phyloP scores from a whole-genome alignment of 2,113 vertebrate species.

The Mystacornis crossleyi region DNA sequence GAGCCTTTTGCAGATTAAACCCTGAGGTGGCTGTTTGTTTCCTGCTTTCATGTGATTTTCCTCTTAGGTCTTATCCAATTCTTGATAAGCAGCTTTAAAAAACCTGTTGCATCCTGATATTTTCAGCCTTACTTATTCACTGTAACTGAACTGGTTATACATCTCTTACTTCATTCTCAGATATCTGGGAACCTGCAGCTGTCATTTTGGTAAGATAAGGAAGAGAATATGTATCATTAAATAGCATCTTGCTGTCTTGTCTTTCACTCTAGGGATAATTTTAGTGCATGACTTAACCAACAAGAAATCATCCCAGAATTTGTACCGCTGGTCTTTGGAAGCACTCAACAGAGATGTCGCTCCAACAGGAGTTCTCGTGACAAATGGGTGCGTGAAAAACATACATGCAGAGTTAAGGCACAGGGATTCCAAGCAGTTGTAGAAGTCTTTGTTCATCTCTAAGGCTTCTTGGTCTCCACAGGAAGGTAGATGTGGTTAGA shows the following conservation, averaged over 20 bases:
- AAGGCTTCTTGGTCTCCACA: not conserved
- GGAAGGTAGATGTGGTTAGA: not conserved
- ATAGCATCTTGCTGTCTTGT: not conserved
- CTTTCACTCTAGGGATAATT: slow-evolving; percentile 86
- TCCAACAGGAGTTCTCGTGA: slow-evolving; percentile 93
- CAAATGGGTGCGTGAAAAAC: slow-evolving; percentile 85
- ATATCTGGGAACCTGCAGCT: not conserved
- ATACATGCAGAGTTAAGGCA: not conserved
- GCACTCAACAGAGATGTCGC: slow-evolving; percentile 90
- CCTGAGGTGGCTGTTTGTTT: not conserved
- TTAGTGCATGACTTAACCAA: slow-evolving; percentile 98
- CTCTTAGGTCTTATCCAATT: not conserved
- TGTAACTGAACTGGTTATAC: not conserved
- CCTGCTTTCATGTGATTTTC: slow-evolving; percentile 3
- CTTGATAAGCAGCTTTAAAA: slow-evolving; percentile 33
- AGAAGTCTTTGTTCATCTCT: not conserved
- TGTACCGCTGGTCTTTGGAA: slow-evolving; percentile 94
- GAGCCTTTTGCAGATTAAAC: not conserved
- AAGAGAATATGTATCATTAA: not conserved
- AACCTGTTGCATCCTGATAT: not conserved
- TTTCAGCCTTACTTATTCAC: not conserved
- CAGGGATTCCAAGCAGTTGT: not conserved
- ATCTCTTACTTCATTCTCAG: not conserved
- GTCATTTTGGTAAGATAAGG: not conserved
- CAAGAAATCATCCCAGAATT: slow-evolving; percentile 98